Evolutionary conservation across 2,113 vertebrate genomes (phyloP).

Genomic region (Panurus biarmicus): DNA sequence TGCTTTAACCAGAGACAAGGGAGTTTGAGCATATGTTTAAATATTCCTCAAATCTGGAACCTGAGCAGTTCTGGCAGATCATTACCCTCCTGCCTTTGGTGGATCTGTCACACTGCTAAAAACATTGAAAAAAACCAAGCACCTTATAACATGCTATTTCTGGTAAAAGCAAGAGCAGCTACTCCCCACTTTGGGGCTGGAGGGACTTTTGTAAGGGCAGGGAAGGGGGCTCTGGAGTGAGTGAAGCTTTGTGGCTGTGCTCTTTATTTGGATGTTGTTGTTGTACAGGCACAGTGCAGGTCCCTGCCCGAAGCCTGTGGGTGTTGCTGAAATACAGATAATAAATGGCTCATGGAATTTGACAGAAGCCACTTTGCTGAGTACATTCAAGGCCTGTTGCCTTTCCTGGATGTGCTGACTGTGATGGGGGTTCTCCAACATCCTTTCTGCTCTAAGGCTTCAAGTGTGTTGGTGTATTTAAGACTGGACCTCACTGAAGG

Average conservation of each 20-base stretch:
- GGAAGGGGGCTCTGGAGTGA: neutral
- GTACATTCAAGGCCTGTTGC: neutral
- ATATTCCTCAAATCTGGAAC: neutral
- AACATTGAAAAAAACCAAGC: neutral
- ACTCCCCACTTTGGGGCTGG: neutral
- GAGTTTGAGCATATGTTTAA: neutral
- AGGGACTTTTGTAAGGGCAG: neutral
- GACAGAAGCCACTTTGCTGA: neutral
- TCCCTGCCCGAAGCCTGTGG: neutral
- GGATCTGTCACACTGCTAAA: neutral
- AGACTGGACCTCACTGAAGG: neutral
- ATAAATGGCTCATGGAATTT: neutral
- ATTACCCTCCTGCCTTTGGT: neutral
- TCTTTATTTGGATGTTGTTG: neutral
- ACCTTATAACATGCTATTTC: neutral
- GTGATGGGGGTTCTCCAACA: neutral
- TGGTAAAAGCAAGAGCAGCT: neutral
- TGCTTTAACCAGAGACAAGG: neutral
- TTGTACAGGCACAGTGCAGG: neutral
- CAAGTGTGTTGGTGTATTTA: neutral
- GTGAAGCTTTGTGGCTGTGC: neutral
- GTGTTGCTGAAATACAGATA: conserved; percentile 11
- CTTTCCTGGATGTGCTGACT: neutral
- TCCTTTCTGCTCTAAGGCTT: neutral
- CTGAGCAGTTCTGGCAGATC: neutral